Evolutionary conservation across 2,113 vertebrate genomes (phyloP), one percentile per base, ranked within the genome.

Genomic region (Myodes glareolus): DNA sequence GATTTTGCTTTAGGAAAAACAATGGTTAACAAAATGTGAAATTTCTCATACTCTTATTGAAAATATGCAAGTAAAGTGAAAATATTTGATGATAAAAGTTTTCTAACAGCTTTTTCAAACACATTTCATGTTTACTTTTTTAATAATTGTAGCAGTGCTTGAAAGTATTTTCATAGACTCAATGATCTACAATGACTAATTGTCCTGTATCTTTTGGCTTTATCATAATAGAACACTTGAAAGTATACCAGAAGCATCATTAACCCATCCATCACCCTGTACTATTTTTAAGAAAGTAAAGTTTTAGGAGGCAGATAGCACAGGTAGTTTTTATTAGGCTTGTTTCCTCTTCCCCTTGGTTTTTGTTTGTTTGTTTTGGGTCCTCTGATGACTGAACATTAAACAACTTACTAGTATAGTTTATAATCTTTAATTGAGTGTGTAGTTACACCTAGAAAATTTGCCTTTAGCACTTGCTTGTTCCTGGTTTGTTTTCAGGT

Each of bases 191-290:
- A 42, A 4, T 73, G 13, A 47, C 23, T 89, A 45, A 76, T 89
- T 84, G 36, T 82, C 86, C 68, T 95, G 8, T n/a, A 81, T 70
- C 77, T 92, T n/a, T 84, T 94, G 39, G 10, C 92, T 94, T 96
- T 21, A 33, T 94, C 27, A n/a, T 75, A 75, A 82, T 91, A 47
- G 63, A 21, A 82, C 67, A 77, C 0, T 76, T 91, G 55, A 90
- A 65, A 19, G 7, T 88, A 1, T 82, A 14, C 70, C 70, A 61
- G 67, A 31, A 45, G 12, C 17, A 70, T 91, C 39, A 61, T 29
- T 92, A 31, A 81, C 88, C 65, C 29, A 21, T 78, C 31, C 25
- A 17, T 78, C 36, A 91, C 7, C 11, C 1, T 94, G 12, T 72
- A 23, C 70, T 67, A 23, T 78, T 55, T 85, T 42, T 52, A 3